Evolutionary conservation across 2,113 vertebrate species (phyloP).

Genomic region (Rynchops niger): DNA sequence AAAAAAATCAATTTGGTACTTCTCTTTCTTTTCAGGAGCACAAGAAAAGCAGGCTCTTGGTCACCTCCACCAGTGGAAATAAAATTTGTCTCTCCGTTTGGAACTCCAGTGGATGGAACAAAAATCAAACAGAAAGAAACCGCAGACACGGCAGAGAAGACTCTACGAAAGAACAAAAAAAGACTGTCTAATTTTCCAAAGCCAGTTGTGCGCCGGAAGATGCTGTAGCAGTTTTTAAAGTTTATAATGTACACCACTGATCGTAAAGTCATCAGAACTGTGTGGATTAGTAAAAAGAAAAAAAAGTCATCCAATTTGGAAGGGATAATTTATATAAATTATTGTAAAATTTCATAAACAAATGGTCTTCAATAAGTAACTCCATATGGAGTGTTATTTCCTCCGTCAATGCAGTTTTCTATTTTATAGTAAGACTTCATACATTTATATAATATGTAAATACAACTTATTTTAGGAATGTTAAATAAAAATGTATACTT

Average conservation of each 20-base stretch:
- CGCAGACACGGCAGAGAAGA: conserved; percentile 53
- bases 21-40: conserved; percentile 65
- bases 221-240: conserved; percentile 82
- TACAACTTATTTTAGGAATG: conserved; percentile 89
- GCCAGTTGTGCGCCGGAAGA: conserved; percentile 88
- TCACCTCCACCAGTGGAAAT: conserved; percentile 80
- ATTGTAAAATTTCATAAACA: conserved; percentile 84
- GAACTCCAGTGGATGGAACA: conserved; percentile 72
- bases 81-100: conserved; percentile 86
- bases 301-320: conserved; percentile 76
- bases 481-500: conserved; percentile 91
- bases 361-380: conserved; percentile 76
- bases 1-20: neutral
- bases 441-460: conserved; percentile 87
- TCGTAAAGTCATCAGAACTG: conserved; percentile 77
- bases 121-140: conserved; percentile 67
- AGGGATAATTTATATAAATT: conserved; percentile 88
- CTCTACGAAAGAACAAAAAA: conserved; percentile 77
- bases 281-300: conserved; percentile 66
- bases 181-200: conserved; percentile 86
- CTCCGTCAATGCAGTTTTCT: conserved; percentile 79
- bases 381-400: conserved; percentile 78
- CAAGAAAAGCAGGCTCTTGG: conserved; percentile 64
- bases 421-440: conserved; percentile 84
- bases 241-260: conserved; percentile 74